Conservation (phyloP, 1,140 invertebrate species). For the Drosophila arawakana region DNA sequence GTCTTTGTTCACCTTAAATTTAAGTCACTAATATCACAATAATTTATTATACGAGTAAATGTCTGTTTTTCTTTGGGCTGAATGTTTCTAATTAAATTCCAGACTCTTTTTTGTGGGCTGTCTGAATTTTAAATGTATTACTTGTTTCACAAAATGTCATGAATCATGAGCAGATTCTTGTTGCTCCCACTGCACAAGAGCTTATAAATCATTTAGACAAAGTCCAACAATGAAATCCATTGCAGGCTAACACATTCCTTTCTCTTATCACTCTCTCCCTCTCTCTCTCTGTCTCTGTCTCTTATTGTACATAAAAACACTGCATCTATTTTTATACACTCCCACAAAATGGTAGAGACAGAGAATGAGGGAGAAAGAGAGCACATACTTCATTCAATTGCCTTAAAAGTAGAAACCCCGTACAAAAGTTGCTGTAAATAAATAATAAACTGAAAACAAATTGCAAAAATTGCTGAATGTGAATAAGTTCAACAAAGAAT, state of each 20-base stretch:
- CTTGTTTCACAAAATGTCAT: constrained; percentile 18
- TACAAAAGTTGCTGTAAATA: constrained; percentile 64
- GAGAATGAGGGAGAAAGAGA: neutral
- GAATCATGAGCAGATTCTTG: constrained; percentile 20
- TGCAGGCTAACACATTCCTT: constrained; percentile 1
- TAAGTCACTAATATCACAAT: neutral
- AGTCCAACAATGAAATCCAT: constrained; percentile 25
- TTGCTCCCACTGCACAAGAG: constrained; percentile 4
- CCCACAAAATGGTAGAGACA: neutral
- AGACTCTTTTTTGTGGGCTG: constrained; percentile 2
- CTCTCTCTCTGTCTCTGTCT: neutral
- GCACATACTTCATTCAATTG: constrained; percentile 53
- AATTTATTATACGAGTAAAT: neutral
- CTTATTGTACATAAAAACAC: neutral
- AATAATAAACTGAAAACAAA: constrained; percentile 66
- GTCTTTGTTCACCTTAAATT: neutral
- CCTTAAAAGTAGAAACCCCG: constrained; percentile 45
- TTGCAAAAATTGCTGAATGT: constrained; percentile 32
- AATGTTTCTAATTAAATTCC: constrained; percentile 1
- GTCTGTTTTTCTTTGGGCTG: neutral
- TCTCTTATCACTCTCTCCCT: neutral
- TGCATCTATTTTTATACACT: constrained; percentile 2
- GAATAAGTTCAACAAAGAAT: neutral
- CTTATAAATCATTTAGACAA: constrained; percentile 61
- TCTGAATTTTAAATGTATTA: constrained; percentile 20